These are phyloP conservation scores for Zenarchopterus dispar DNA, from an alignment of 2,797 vertebrate genomes.

Conservation along the genomic window DNA sequence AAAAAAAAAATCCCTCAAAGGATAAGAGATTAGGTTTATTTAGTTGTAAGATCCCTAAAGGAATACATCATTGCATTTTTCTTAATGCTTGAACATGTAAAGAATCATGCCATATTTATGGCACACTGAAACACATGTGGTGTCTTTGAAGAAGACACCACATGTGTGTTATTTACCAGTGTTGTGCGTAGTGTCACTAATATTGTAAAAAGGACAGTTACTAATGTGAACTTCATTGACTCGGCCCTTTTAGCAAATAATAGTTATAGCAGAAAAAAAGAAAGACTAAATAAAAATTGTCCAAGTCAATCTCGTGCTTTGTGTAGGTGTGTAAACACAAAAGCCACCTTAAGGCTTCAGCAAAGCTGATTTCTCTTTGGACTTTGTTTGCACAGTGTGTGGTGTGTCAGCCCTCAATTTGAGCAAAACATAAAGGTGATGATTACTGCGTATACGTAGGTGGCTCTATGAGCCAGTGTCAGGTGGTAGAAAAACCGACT, in stretches of 20 bases:
- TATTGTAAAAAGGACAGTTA: not conserved
- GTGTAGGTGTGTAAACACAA: conserved; percentile 33
- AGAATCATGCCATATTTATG: too few species aligned
- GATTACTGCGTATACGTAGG: conserved; percentile 40
- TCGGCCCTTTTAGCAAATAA: conserved; percentile 2
- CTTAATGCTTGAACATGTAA: too few species aligned
- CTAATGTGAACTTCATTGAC: conserved; percentile 10
- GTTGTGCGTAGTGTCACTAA: not conserved
- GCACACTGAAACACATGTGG: not conserved
- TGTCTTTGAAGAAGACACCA: not conserved
- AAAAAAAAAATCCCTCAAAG: conserved; percentile 2
- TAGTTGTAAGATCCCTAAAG: conserved; percentile 17
- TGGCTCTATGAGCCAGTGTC: conserved; percentile 26
- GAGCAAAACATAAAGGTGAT: conserved; percentile 46
- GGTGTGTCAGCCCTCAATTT: conserved; percentile 37
- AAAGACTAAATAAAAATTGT: conserved; percentile 14
- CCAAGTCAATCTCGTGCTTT: conserved; percentile 21
- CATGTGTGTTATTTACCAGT: not conserved
- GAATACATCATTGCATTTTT: not conserved
- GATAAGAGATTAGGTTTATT: not conserved
- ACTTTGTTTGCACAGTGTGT: conserved; percentile 28
- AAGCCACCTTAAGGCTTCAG: conserved; percentile 2
- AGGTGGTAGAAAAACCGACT: conserved; percentile 33
- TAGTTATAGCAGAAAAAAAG: not conserved
- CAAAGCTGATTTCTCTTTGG: conserved; percentile 28